Conservation (phyloP, 1,140 invertebrate species). For the Hyphantria cunea region DNA sequence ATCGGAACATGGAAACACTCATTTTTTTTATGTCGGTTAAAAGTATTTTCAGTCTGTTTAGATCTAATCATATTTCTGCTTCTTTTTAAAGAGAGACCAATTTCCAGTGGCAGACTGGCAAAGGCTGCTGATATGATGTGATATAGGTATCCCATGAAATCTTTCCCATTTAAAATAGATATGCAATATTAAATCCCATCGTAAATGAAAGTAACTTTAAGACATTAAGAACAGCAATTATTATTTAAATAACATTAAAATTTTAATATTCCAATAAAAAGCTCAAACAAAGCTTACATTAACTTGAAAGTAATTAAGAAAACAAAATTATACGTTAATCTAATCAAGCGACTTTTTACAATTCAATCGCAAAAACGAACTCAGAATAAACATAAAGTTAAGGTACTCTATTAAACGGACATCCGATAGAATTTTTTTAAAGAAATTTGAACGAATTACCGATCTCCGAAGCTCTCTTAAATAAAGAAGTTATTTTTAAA, state of each 20-base stretch:
- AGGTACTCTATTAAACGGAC: conserved; percentile 73
- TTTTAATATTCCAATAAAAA: background rate
- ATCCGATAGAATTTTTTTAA: conserved; percentile 66
- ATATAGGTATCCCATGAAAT: no score
- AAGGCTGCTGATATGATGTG: no score
- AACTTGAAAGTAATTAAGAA: conserved; percentile 34
- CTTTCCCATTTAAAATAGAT: no score
- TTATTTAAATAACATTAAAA: background rate
- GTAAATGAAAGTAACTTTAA: no score
- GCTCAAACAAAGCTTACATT: background rate
- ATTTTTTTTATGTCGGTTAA: no score
- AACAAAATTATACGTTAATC: conserved; percentile 57
- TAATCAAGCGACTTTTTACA: conserved; percentile 54
- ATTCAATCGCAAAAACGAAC: conserved; percentile 62
- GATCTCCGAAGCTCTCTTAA: conserved; percentile 57
- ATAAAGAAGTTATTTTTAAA: conserved; percentile 70
- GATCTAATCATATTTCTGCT: no score
- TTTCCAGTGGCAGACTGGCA: no score
- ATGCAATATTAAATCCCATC: no score
- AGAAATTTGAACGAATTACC: conserved; percentile 77
- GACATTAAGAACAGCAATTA: no score
- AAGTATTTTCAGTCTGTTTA: no score
- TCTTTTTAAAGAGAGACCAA: no score
- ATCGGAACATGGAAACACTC: no score
- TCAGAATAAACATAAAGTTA: conserved; percentile 67